These are phyloP conservation scores for Chymomyza costata DNA, from an alignment of 1,140 invertebrate species.

Conservation along the genomic window DNA sequence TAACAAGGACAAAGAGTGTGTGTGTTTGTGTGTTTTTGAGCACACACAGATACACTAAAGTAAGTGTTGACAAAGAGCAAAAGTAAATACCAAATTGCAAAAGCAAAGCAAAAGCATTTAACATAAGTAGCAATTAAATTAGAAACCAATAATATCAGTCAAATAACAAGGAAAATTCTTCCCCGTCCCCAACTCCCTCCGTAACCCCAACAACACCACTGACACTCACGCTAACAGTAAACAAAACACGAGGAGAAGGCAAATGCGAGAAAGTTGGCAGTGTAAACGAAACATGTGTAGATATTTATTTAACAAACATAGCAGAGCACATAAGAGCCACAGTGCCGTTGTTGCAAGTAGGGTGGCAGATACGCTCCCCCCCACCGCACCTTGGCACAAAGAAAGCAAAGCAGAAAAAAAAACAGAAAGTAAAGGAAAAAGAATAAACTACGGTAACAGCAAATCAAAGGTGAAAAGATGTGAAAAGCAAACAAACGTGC, in stretches of 20 bases:
- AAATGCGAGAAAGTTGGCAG: too few relatives aligned
- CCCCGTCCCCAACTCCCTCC: neutral
- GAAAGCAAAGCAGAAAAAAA: neutral
- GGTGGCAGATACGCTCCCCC: too few relatives aligned
- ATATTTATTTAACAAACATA: slow-evolving; percentile 62
- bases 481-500: slow-evolving; percentile 61
- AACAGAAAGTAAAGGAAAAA: neutral
- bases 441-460: slow-evolving; percentile 25
- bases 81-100: slow-evolving; percentile 42
- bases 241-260: too few relatives aligned
- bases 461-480: slow-evolving; percentile 67
- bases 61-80: slow-evolving; percentile 13
- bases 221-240: too few relatives aligned
- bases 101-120: slow-evolving; percentile 51
- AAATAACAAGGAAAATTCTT: slow-evolving; percentile 19
- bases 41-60: too few relatives aligned
- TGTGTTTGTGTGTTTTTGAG: too few relatives aligned
- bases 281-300: slow-evolving; percentile 36
- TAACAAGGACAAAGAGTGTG: slow-evolving; percentile 26
- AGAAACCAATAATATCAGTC: slow-evolving; percentile 60
- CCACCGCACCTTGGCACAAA: too few relatives aligned
- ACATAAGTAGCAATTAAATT: slow-evolving; percentile 63
- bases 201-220: too few relatives aligned
- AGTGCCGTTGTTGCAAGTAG: too few relatives aligned
- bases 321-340: slow-evolving; percentile 24